Base-by-base conservation (phyloP, 2,888 invertebrate species). In the Diaperis boleti region DNA sequence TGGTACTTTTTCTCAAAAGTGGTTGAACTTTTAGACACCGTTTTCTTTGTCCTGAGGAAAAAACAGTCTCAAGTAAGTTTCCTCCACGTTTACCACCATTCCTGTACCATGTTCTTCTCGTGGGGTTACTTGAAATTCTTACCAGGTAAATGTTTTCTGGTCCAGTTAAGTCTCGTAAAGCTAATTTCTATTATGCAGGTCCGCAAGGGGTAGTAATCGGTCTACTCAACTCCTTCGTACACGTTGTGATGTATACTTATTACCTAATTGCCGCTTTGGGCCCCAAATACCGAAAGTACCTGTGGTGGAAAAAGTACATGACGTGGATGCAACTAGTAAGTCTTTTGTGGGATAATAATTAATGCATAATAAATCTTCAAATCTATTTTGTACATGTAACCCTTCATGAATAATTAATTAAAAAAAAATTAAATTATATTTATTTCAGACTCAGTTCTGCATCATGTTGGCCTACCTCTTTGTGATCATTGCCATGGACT, bases 301-400 rank as follows among this genome's bases (percentile, higher is more conserved):
- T 96, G 13, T 96, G 96, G 96, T 96, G 96, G 96, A 96, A 96
- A 81, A 92, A 88, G 74, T 92, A 96, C 79, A 87, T 96, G 74
- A 96, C 96, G 2, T 86, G 87, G 52, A 83, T 96, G 75, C 96
- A 96, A 83, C 85, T 96, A 83, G 91, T 94, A 81, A 68, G 69
- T 60, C 20, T 54, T 18, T 5, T 55, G 41, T 13, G 17, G 47
- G 59, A 11, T 15, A 10, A 10, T 20, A 15, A 31, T 1, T 35
- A 45, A 20, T 26, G 14, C n/a, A n/a, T n/a, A n/a, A n/a, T 42
- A 47, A 13, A 52, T 59, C 10, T 49, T n/a, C n/a, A n/a, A n/a
- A n/a, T n/a, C n/a, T n/a, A n/a, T n/a, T n/a, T n/a, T n/a, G n/a
- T n/a, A n/a, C n/a, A n/a, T n/a, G n/a, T n/a, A n/a, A n/a, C n/a